Base-by-base conservation (phyloP, 2,113 vertebrate genomes). In the Clupea harengus region DNA sequence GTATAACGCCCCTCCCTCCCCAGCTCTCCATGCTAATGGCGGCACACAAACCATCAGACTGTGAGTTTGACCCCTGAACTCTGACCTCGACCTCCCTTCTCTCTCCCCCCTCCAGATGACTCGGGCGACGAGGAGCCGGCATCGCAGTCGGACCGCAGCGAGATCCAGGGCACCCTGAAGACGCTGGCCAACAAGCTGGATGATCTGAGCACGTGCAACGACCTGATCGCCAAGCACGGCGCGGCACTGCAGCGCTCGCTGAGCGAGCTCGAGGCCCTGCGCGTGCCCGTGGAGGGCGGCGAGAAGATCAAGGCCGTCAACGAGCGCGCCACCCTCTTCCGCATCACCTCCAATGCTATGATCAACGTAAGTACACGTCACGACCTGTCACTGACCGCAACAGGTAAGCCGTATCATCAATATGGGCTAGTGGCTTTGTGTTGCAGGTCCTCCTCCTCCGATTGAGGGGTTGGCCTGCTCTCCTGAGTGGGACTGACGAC, bases 301-400 rank as follows among this genome's bases (percentile, higher is more conserved):
- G 98, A 99, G 93, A 99, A 98, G 95, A 96, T 99, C 92, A 99
- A 99, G 91, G 97, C 94, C 0, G 97, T 98, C 83, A 99, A 97
- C 0, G 98, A 99, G 91, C 92, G 98, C 49, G 98, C 98, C 92
- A 99, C 98, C 44, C 97, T 99, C 91, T 99, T 99, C 94, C 95
- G 98, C 87, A 99, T 99, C 95, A 99, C 98, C 81, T 98, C 98
- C 89, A 99, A 99, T 99, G 98, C 98, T 96, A 99, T 99, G 98
- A 98, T 99, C 94, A 95, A 95, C 91, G 95, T 72, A 28, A 72
- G 64, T 72, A 28, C 10, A 9, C 20, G n/a, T 64, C 52, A 15
- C 17, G 17, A n/a, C 15, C 17, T 13, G 13, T 54, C 52, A 18
- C 52, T 54, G 0, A 15, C 17, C 52, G 17, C 17, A 17, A 52